Conservation (phyloP, 2,797 vertebrate species). For the Pagetopsis macropterus region DNA sequence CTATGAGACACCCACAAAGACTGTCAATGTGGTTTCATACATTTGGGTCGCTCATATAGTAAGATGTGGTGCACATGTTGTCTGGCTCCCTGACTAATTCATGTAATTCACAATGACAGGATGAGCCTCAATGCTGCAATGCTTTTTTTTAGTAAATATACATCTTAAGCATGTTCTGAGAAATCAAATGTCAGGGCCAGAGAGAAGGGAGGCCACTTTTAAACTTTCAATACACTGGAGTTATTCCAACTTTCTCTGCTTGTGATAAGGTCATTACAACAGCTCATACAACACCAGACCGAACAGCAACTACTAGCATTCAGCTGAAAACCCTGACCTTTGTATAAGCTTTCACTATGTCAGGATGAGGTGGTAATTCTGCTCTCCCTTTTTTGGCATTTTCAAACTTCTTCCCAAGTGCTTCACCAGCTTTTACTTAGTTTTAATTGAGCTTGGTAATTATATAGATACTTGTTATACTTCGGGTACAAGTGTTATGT, state of each 20-base stretch:
- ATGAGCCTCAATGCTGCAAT: slow-evolving; percentile 41
- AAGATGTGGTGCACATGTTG: slow-evolving; percentile 50
- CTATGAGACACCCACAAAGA: slow-evolving; percentile 67
- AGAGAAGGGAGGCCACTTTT: slow-evolving; percentile 18
- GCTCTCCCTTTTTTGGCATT: slow-evolving; percentile 50
- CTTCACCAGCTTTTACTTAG: slow-evolving; percentile 10
- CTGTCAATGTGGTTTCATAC: slow-evolving; percentile 47
- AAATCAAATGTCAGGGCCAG: slow-evolving; percentile 38
- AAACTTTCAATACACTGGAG: slow-evolving; percentile 53
- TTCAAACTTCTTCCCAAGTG: slow-evolving; percentile 36
- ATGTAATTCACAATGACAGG: slow-evolving; percentile 50
- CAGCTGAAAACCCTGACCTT: slow-evolving; percentile 76
- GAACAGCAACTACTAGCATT: slow-evolving; percentile 64
- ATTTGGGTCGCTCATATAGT: slow-evolving; percentile 31
- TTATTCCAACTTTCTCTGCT: slow-evolving; percentile 55
- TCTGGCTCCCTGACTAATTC: slow-evolving; percentile 54
- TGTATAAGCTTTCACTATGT: slow-evolving; percentile 61
- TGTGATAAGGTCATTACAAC: slow-evolving; percentile 77
- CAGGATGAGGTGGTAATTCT: slow-evolving; percentile 59
- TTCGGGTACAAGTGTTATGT: neutral
- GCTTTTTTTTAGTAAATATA: slow-evolving; percentile 10
- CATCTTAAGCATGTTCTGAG: slow-evolving; percentile 30
- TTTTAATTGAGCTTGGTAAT: slow-evolving; percentile 39
- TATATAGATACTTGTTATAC: slow-evolving; percentile 4
- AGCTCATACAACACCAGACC: slow-evolving; percentile 57